Conservation (phyloP, 2,888 invertebrate genomes). For the Pardosa pseudoannulata region DNA sequence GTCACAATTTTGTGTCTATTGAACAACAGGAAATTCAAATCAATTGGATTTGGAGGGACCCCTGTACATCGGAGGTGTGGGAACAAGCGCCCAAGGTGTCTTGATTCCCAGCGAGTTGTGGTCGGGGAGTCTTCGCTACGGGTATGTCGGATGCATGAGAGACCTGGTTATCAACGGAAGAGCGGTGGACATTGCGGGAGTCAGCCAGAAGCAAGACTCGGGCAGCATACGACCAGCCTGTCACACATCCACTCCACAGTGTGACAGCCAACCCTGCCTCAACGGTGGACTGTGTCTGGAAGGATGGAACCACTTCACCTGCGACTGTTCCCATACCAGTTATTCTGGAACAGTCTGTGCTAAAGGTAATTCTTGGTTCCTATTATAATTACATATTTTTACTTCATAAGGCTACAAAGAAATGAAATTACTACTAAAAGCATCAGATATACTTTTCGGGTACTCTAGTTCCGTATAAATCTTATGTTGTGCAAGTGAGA, state of each 20-base stretch:
- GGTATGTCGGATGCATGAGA: slow-evolving; percentile 95
- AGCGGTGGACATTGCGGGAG: slow-evolving; percentile 90
- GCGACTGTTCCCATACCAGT: slow-evolving; percentile 92
- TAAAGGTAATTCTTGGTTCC: slow-evolving; percentile 81
- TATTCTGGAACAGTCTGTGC: slow-evolving; percentile 95
- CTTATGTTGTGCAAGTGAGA: no score
- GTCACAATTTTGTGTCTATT: no score
- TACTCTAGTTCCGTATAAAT: no score
- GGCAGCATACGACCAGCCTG: slow-evolving; percentile 93
- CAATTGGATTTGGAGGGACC: slow-evolving; percentile 92
- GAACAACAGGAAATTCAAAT: slow-evolving; percentile 89
- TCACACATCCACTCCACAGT: slow-evolving; percentile 81
- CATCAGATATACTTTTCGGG: no score
- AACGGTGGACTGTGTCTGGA: slow-evolving; percentile 92
- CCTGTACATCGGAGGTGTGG: slow-evolving; percentile 92
- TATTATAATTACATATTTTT: no score
- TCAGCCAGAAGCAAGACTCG: slow-evolving; percentile 92
- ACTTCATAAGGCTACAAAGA: no score
- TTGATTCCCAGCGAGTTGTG: slow-evolving; percentile 90
- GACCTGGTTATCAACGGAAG: slow-evolving; percentile 92
- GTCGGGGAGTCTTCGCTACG: slow-evolving; percentile 91
- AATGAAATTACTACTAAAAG: no score
- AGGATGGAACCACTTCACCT: slow-evolving; percentile 96
- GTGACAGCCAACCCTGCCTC: slow-evolving; percentile 88
- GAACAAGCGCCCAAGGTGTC: slow-evolving; percentile 85